Evolutionary conservation across 2,888 invertebrate genomes (phyloP), one percentile per base, ranked within the genome.

Genomic region (Pristionchus mayeri): DNA sequence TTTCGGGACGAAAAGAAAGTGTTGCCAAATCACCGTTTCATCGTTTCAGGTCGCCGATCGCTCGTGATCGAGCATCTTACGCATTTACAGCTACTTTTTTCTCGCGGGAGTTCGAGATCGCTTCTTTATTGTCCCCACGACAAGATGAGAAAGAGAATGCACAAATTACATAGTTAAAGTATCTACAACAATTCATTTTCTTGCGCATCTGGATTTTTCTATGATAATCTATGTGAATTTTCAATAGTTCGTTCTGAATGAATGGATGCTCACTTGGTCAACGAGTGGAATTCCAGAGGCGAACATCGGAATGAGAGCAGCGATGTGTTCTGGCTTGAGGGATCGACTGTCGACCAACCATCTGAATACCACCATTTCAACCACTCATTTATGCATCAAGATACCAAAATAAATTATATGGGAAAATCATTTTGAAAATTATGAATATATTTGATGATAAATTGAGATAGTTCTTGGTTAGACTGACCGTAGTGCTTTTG

Each of bases 281-380:
- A 86, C 52, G 24, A 80, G 80, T n/a, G 57, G 80, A 48, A 86
- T 54, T 1, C 86, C 85, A 18, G 63, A 44, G 7, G 84, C 63
- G 75, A 86, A 84, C 63, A 76, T 40, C 6, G 76, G 54, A 44
- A 87, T 48, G 21, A 84, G 57, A 9, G 60, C 50, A 11, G 85
- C 60, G 21, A 86, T 76, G n/a, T 83, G 79, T 34, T 84, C 85
- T 6, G 75, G 75, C 67, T 85, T 54, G 21, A 86, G 44, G 1
- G 81, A 50, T 11, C 60, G 57, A 24, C 48, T 21, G 24, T 81
- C 81, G 3, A 81, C 50, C 3, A 81, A 9, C 81, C 81, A 81
- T 81, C 81, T 81, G 24, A 60, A 81, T 52, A 37, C 1, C 13
- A 11, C n/a, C n/a, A n/a, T n/a, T n/a, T n/a, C n/a, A n/a, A n/a